A percentile compares a stretch with the other conserved stretches of the same genome.
phyloP scores from a whole-genome alignment of 2,113 vertebrate genomes.

The Nycticorax nycticorax region DNA sequence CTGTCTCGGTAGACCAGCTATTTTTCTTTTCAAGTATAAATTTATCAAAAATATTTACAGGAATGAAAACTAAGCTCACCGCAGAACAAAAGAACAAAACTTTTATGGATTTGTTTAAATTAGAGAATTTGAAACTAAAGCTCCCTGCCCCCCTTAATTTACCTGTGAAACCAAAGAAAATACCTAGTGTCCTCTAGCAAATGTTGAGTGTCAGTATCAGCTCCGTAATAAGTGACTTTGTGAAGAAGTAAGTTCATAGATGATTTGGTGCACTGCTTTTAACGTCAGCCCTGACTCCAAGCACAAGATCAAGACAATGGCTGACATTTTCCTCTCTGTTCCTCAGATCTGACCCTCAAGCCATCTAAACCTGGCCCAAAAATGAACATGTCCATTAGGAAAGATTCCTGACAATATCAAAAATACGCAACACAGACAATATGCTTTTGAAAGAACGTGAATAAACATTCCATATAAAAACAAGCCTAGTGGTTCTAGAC shows the following conservation, averaged over 20 bases:
- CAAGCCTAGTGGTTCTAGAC: not conserved
- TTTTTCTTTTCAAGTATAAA: not conserved
- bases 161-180: not conserved
- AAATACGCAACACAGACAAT: not conserved
- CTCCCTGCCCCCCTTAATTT: accelerated
- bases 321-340: not conserved
- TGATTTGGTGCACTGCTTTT: not conserved
- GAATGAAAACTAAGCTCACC: not conserved
- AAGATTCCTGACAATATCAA: not conserved
- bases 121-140: not conserved
- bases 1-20: not conserved
- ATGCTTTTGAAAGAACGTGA: not conserved
- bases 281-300: not conserved
- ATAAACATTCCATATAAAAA: not conserved
- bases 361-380: not conserved
- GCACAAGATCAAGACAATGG: not conserved
- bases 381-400: not conserved
- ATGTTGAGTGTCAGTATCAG: not conserved
- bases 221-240: not conserved
- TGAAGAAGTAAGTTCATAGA: not conserved
- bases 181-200: not conserved
- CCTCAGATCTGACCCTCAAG: not conserved
- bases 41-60: not conserved
- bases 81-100: not conserved
- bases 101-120: not conserved